A percentile compares a stretch with the other conserved stretches of the same genome.
phyloP scores from a whole-genome alignment of 2,888 invertebrate species.

The Trachelus stipa region DNA sequence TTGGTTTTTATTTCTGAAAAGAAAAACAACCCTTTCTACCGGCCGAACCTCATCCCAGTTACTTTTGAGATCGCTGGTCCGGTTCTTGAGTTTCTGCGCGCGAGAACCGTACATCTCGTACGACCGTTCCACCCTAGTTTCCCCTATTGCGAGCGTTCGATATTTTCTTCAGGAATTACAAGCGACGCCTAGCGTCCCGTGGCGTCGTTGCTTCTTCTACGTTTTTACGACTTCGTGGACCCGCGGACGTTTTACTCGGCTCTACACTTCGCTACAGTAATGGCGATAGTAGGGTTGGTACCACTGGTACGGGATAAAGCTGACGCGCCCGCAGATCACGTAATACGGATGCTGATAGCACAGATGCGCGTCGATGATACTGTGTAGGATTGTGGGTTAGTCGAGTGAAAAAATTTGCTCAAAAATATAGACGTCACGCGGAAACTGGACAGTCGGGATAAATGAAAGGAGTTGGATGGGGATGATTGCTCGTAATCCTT shows the following conservation, averaged over 20 bases:
- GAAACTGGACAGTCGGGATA: not conserved
- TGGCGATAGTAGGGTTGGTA: not conserved
- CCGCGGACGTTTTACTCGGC: not conserved
- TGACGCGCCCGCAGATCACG: not conserved
- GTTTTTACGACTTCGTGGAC: not conserved
- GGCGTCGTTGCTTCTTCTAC: not conserved
- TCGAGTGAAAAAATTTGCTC: not conserved
- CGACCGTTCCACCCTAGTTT: not conserved
- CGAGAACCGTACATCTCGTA: not conserved
- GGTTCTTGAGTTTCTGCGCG: not conserved
- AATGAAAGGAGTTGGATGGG: constrained; percentile 15
- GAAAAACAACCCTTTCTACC: not conserved
- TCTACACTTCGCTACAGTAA: not conserved
- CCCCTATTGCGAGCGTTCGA: not conserved
- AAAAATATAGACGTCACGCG: not conserved
- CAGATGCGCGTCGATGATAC: not conserved
- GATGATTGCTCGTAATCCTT: constrained; percentile 22
- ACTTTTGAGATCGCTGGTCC: not conserved
- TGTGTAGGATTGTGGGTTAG: not conserved
- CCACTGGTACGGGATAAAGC: not conserved
- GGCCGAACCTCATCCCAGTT: not conserved
- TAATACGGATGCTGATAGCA: not conserved
- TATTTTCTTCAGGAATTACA: not conserved
- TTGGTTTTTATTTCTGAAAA: not conserved
- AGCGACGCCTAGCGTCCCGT: not conserved